Conservation (phyloP, 2,888 invertebrate genomes). For the Drosophila fungiperda region DNA sequence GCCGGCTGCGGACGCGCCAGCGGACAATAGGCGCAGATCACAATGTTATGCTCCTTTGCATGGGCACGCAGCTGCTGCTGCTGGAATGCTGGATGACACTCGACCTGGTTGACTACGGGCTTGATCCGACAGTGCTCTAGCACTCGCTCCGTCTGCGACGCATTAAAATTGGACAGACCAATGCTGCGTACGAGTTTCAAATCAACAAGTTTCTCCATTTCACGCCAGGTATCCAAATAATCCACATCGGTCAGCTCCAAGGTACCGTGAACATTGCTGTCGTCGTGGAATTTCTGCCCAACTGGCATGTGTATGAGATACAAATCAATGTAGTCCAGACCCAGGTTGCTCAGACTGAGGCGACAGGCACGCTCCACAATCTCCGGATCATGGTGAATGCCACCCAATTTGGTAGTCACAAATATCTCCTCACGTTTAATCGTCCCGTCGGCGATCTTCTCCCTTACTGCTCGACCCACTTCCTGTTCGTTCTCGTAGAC, state of each 20-base stretch:
- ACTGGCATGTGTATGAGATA: conserved; percentile 94
- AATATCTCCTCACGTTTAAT: conserved; percentile 85
- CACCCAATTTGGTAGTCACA: conserved; percentile 82
- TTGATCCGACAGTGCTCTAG: conserved; percentile 80
- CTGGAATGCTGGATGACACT: conserved; percentile 84
- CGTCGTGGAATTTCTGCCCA: conserved; percentile 87
- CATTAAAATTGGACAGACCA: conserved; percentile 83
- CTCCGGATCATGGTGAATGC: conserved; percentile 88
- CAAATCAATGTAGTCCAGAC: conserved; percentile 91
- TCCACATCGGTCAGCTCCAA: conserved; percentile 80
- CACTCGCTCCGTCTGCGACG: conserved; percentile 81
- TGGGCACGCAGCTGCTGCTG: conserved; percentile 87
- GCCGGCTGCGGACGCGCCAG: conserved; percentile 88
- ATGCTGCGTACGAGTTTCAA: conserved; percentile 80
- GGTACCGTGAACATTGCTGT: conserved; percentile 82
- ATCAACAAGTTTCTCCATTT: conserved; percentile 84
- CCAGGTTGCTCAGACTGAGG: conserved; percentile 88
- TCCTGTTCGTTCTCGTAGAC: conserved; percentile 86
- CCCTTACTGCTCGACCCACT: conserved; percentile 85
- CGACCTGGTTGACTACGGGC: conserved; percentile 84
- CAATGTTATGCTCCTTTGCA: conserved; percentile 88
- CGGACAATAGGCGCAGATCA: conserved; percentile 90
- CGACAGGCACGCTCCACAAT: conserved; percentile 89
- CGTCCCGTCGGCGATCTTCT: conserved; percentile 84
- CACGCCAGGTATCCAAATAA: conserved; percentile 83